Base-by-base conservation (phyloP, 1,140 invertebrate species). In the Calliphora vicina region DNA sequence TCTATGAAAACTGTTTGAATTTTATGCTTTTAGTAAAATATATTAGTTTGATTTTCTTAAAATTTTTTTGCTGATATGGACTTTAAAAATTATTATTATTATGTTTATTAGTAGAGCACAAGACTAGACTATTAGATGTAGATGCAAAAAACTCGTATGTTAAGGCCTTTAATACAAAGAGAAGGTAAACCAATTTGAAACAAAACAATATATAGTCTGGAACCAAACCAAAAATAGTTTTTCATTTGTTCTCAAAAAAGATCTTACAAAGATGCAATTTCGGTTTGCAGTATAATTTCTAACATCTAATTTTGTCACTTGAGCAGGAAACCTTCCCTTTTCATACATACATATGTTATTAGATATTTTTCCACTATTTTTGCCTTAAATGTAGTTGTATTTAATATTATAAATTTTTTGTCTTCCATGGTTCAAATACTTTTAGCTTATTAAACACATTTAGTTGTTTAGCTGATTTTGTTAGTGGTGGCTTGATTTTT, bases 31-130 rank as follows among this genome's bases (percentile, higher is more conserved):
- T 67, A 12, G 20, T 67, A 23, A 12, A 67, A 67, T 23, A 67
- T 23, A 23, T 25, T 67, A 1, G 45, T 50, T 67, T 1, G 20
- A 25, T 67, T 67, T 67, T 23, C 13, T 23, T 9, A 23, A 67
- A 1, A 67, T 67, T 67, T 67, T 12, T 57, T 57, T 57, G n/a
- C 50, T 57, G 50, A 57, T 57, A 57, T 57, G 50, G n/a, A n/a
- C 3, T 57, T 57, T 57, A 57, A 67, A 23, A 20, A 67, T 67
- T 67, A 67, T 67, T 67, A 67, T 67, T 67, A 67, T 67, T 20
- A 67, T 67, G 61, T 67, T 67, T 67, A 67, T 67, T 67, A 67
- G n/a, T 67, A 67, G n/a, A 67, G n/a, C 61, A 67, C 61, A 20
- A 23, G 61, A 23, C n/a, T 25, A 67, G n/a, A 23, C 61, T 20